Base-by-base conservation (phyloP, 2,113 vertebrate species). In the Phaethornis superciliosus region DNA sequence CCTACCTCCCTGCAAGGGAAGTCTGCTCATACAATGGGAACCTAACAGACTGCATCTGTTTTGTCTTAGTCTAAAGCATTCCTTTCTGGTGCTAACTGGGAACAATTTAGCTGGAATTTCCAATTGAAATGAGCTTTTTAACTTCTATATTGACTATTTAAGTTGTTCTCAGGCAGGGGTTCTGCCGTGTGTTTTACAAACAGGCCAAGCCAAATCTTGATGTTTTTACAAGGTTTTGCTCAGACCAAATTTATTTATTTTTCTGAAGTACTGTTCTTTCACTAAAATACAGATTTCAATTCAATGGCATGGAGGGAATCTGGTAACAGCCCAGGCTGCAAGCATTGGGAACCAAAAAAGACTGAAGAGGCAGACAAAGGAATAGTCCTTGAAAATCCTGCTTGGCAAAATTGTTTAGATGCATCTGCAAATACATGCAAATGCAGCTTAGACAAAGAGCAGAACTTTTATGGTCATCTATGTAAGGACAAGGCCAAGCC, bases 31-130 rank as follows among this genome's bases (percentile, higher is more conserved):
- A 96, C 95, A 95, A 92, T 96, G 91, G 95, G 88, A 90, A 95
- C 95, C 93, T 91, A 95, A 86, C 64, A 86, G 76, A 21, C 91
- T 95, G 95, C 96, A 95, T 95, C 95, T 96, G 96, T 92, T 96
- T 96, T 96, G 96, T 91, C 95, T 96, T 96, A 95, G 94, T 81
- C 79, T 88, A 88, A 96, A 96, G 88, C 95, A 94, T 97, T 96
- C 96, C 95, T 95, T 96, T 95, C 94, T 97, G 91, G 95, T 95
- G 94, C 92, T 96, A 96, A 94, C 95, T 95, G 93, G 94, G 95
- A 97, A 96, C 93, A 97, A 97, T 95, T 96, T 93, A 88, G 88
- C 92, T 94, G 95, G 96, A 95, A 97, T 96, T 96, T 95, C 92
- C 96, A 95, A 96, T 90, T 91, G 89, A 95, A 95, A 96, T 42